Percentiles rank a stretch among this genome's conserved stretches.
Conservation (phyloP, 2,113 vertebrate species). For the Phoxinus phoxinus region DNA sequence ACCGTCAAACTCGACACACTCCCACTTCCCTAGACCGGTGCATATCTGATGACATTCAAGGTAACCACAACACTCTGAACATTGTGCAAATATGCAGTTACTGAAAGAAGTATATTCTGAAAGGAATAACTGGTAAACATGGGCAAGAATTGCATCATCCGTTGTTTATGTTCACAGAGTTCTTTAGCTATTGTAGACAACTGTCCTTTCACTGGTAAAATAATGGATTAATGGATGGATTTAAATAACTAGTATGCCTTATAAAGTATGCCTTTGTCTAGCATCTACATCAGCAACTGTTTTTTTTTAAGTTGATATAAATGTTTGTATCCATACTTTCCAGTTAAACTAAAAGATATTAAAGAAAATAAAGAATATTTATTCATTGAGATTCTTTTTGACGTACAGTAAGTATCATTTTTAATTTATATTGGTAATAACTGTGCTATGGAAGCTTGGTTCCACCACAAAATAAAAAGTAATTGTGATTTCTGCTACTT, state of each 20-base stretch:
- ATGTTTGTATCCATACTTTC: background rate
- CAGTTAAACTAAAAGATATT: background rate
- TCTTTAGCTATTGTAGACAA: background rate
- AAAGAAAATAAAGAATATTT: no score
- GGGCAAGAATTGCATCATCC: constrained; percentile 2
- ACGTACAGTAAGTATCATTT: no score
- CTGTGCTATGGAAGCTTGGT: no score
- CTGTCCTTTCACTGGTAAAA: background rate
- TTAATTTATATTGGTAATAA: no score
- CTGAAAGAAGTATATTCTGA: constrained; percentile 20
- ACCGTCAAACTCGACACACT: background rate
- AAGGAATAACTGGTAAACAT: background rate
- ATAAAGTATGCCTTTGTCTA: background rate
- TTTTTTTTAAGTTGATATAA: background rate
- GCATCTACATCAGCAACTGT: background rate
- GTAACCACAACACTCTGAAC: constrained; percentile 10
- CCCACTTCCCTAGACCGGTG: background rate
- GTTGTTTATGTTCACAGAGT: background rate
- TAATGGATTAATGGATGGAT: background rate
- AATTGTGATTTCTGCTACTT: no score
- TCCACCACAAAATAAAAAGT: no score
- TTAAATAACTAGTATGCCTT: background rate
- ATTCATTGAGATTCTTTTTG: no score
- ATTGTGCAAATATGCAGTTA: constrained; percentile 7
- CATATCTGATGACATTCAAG: constrained; percentile 12